Conservation (phyloP, 2,888 invertebrate species). For the Anorthoa munda region DNA sequence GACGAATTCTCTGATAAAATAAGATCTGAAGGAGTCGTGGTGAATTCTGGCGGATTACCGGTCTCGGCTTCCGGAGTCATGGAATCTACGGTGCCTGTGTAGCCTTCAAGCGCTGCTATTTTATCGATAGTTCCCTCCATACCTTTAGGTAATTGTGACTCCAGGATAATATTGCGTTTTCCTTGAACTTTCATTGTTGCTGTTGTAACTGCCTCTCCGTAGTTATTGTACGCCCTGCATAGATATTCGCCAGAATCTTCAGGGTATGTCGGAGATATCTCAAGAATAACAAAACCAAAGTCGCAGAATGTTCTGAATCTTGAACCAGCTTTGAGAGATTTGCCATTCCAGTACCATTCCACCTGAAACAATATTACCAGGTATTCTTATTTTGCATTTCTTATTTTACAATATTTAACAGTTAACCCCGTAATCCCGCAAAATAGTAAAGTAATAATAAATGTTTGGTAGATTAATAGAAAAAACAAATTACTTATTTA, state of each 20-base stretch:
- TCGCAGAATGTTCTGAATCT: slow-evolving; percentile 99
- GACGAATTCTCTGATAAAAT: slow-evolving; percentile 96
- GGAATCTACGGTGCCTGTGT: slow-evolving; percentile 93
- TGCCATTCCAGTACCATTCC: slow-evolving; percentile 99
- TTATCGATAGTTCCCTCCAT: slow-evolving; percentile 98
- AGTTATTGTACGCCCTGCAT: slow-evolving; percentile 96
- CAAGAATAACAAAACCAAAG: slow-evolving; percentile 99
- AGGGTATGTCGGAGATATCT: slow-evolving; percentile 99
- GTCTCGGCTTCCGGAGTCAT: slow-evolving; percentile 94
- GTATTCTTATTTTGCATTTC: not conserved
- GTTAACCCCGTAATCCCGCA: too few species aligned
- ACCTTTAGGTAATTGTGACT: slow-evolving; percentile 97
- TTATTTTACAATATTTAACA: not conserved
- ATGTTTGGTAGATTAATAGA: not conserved
- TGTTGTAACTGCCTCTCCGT: slow-evolving; percentile 97
- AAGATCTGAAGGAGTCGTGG: slow-evolving; percentile 96
- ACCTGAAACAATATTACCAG: slow-evolving; percentile 87
- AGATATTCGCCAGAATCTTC: slow-evolving; percentile 98
- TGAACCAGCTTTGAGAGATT: slow-evolving; percentile 96
- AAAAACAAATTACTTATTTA: not conserved
- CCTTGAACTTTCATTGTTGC: slow-evolving; percentile 97
- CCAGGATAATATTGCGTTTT: slow-evolving; percentile 97
- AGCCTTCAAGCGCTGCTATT: slow-evolving; percentile 97
- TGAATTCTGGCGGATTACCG: slow-evolving; percentile 97
- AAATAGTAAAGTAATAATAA: not conserved